These are phyloP conservation scores for Drosophila paulistorum DNA, from an alignment of 1,140 invertebrate species.

Conservation along the genomic window DNA sequence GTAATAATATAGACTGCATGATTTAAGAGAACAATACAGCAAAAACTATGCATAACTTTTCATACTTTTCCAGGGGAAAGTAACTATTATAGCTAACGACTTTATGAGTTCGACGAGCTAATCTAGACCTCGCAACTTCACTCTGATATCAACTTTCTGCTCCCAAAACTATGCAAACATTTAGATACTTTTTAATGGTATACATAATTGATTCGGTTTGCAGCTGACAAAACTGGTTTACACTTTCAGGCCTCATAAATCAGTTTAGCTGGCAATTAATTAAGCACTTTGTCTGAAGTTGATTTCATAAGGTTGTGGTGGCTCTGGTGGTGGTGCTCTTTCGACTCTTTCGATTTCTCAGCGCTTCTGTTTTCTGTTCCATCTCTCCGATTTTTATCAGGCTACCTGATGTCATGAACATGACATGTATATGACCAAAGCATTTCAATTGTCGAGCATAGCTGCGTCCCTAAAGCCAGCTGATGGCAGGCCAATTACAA, in stretches of 20 bases:
- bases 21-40: no score
- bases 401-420: not conserved
- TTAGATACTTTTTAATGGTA: not conserved
- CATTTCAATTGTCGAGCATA: slow-evolving; percentile 6
- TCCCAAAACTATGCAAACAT: slow-evolving; percentile 5
- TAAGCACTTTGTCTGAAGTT: slow-evolving; percentile 17
- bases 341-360: not conserved
- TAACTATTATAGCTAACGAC: no score
- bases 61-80: no score
- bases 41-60: no score
- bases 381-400: slow-evolving; percentile 28
- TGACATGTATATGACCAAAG: slow-evolving; percentile 15
- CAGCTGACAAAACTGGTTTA: slow-evolving; percentile 12
- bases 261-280: slow-evolving; percentile 49
- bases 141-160: no score
- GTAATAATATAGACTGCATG: no score
- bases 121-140: no score
- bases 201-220: not conserved
- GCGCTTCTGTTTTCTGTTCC: no score
- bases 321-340: not conserved
- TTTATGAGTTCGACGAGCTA: no score
- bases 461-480: not conserved
- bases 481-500: slow-evolving; percentile 10
- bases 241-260: slow-evolving; percentile 27
- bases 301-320: not conserved